phyloP scores from a whole-genome alignment of 2,113 vertebrate genomes.

The Panthera leo region DNA sequence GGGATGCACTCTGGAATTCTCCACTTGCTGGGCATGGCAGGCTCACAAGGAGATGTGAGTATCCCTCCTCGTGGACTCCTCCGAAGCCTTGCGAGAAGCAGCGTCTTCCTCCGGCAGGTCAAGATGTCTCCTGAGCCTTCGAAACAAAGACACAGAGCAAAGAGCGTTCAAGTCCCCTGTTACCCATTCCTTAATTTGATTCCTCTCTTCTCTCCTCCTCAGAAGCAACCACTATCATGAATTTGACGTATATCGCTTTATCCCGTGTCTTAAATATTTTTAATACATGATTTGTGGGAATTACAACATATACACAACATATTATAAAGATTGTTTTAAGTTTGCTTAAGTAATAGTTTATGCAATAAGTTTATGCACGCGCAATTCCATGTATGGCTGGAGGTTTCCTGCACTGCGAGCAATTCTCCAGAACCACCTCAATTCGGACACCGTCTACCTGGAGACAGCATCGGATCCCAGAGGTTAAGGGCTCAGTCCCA shows the following conservation, averaged over 20 bases:
- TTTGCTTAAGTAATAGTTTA: neutral
- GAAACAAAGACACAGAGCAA: neutral
- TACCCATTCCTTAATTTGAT: neutral
- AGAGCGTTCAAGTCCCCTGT: neutral
- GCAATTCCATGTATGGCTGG: neutral
- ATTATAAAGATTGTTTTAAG: neutral
- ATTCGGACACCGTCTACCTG: neutral
- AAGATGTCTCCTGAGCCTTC: neutral
- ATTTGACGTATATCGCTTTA: neutral
- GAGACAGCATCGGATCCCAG: neutral
- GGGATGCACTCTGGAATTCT: too few species aligned
- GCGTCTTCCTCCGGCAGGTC: neutral
- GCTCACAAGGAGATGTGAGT: neutral
- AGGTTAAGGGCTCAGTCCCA: neutral
- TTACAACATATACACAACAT: neutral
- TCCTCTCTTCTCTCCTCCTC: neutral
- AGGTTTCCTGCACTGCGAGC: neutral
- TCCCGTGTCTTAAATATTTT: neutral
- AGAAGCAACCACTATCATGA: neutral
- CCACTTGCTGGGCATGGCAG: neutral
- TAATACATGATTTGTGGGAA: neutral
- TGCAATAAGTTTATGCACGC: neutral
- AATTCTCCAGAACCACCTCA: neutral
- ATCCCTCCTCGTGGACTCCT: accelerated
- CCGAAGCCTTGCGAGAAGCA: neutral